These are phyloP conservation scores for Pipistrellus nathusii DNA, from an alignment of 2,797 vertebrate genomes.

Conservation along the genomic window DNA sequence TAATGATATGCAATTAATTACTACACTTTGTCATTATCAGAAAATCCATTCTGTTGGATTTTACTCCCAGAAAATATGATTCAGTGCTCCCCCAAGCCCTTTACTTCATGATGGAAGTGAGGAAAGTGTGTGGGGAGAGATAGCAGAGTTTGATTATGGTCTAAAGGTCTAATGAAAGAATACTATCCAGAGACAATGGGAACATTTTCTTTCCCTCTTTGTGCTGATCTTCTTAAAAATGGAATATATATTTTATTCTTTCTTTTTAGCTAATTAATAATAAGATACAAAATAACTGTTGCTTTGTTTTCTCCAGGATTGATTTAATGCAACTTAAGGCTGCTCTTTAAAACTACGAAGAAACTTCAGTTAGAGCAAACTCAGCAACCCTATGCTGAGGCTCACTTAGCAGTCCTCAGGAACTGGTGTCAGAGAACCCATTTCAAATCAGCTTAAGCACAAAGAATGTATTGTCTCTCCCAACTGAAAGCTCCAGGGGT, in stretches of 20 bases:
- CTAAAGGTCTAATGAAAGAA: neutral
- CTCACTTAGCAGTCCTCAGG: neutral
- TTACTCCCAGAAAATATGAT: neutral
- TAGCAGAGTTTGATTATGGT: neutral
- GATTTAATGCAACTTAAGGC: neutral
- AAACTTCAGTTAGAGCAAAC: neutral
- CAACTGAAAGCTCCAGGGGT: neutral
- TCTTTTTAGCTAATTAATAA: neutral
- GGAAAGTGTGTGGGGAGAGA: neutral
- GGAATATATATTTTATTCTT: neutral
- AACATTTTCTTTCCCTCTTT: neutral
- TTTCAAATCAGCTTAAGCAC: neutral
- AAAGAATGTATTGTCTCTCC: constrained; percentile 14
- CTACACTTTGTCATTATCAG: neutral
- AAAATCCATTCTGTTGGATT: neutral
- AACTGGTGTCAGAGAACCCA: neutral
- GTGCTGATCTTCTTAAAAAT: neutral
- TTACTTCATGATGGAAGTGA: neutral
- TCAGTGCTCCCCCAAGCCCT: neutral
- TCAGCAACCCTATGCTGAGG: neutral
- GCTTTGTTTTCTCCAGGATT: neutral
- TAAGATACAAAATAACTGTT: neutral
- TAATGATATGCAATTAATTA: constrained; percentile 7
- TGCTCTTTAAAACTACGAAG: neutral
- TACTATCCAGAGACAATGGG: neutral